Conservation (phyloP, 1,140 invertebrate species). For the Diprion similis region DNA sequence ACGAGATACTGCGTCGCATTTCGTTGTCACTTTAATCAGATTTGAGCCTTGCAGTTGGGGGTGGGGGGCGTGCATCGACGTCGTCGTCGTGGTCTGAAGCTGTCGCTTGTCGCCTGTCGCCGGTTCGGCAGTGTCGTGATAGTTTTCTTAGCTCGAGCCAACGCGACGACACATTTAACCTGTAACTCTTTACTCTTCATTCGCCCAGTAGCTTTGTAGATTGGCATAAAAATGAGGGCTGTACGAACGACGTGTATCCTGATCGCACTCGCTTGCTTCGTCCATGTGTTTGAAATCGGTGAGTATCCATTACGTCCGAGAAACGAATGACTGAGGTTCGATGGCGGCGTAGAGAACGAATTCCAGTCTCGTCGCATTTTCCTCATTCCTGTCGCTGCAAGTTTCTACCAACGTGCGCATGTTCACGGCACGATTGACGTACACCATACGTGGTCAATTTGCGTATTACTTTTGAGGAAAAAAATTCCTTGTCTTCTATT, state of each 20-base stretch:
- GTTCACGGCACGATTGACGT: conserved; percentile 4
- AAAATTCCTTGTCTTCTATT: too few relatives aligned
- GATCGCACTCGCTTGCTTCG: not conserved
- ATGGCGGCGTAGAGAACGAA: not conserved
- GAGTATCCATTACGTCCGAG: not conserved
- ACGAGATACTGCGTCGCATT: too few relatives aligned
- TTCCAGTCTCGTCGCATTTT: not conserved
- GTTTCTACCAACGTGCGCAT: not conserved
- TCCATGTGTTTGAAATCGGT: not conserved
- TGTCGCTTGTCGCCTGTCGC: not conserved
- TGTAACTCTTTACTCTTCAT: not conserved
- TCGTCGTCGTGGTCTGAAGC: not conserved
- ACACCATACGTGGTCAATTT: not conserved
- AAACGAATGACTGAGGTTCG: not conserved
- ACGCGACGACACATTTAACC: not conserved
- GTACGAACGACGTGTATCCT: not conserved
- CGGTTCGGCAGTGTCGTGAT: not conserved
- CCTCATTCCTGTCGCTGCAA: not conserved
- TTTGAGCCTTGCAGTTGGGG: not conserved
- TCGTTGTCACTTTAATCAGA: too few relatives aligned
- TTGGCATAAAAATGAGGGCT: not conserved
- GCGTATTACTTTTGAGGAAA: not conserved
- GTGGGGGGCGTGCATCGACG: not conserved
- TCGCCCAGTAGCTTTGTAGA: not conserved
- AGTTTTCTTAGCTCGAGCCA: too few relatives aligned